phyloP scores from a whole-genome alignment of 2,113 vertebrate genomes.

The Oreocharis arfaki region DNA sequence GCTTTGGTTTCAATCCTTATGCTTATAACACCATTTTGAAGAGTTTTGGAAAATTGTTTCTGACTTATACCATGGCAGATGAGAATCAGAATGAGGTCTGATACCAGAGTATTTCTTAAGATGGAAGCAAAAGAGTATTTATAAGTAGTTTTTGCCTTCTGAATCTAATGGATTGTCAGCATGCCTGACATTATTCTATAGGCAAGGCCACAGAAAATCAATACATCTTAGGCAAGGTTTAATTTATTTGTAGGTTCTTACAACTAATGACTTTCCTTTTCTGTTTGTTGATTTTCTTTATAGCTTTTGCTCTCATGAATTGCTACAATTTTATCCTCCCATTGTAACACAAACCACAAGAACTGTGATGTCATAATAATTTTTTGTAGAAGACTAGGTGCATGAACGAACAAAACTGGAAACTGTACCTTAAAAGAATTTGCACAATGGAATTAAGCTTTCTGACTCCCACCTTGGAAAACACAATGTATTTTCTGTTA shows the following conservation, averaged over 20 bases:
- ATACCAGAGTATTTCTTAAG: conserved; percentile 47
- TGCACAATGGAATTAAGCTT: neutral
- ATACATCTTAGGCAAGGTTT: conserved; percentile 79
- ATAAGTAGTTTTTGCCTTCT: conserved; percentile 72
- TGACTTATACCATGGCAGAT: neutral
- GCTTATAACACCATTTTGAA: neutral
- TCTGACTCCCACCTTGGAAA: neutral
- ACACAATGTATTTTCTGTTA: neutral
- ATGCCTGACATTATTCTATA: conserved; percentile 77
- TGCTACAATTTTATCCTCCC: conserved; percentile 48
- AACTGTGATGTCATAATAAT: conserved; percentile 14
- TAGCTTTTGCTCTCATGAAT: conserved; percentile 61
- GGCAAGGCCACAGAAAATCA: conserved; percentile 75
- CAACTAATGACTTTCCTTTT: conserved; percentile 76
- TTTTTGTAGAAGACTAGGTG: neutral
- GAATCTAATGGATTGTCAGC: conserved; percentile 74
- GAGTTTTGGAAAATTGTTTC: neutral
- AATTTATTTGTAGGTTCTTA: conserved; percentile 80
- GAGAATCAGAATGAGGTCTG: conserved; percentile 19
- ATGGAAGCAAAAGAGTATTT: conserved; percentile 59
- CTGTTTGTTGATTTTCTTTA: conserved; percentile 69
- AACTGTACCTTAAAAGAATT: neutral
- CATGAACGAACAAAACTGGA: neutral
- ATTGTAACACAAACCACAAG: conserved; percentile 32
- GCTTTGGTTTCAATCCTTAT: conserved; percentile 5